A percentile compares a stretch with the other conserved stretches of the same genome.
Evolutionary conservation across 2,797 vertebrate genomes (phyloP).

Genomic region (Eulemur rubriventer): DNA sequence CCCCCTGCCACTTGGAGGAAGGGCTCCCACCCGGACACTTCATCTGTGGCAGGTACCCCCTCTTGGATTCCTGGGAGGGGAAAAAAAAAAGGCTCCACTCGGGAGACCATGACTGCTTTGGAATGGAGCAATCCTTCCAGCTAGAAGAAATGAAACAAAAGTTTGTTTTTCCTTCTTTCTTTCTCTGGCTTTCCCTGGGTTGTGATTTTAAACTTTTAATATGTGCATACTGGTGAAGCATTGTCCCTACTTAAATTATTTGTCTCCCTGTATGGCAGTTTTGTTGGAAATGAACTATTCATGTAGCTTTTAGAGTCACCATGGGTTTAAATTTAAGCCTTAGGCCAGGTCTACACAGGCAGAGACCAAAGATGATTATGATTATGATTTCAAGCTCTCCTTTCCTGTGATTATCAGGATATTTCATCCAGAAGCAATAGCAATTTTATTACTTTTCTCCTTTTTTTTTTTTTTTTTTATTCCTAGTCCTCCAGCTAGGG

Average conservation of each 20-base stretch:
- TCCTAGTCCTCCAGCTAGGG: background rate
- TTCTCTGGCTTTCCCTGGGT: constrained; percentile 42
- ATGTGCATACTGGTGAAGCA: constrained; percentile 29
- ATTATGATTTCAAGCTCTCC: background rate
- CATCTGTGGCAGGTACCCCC: background rate
- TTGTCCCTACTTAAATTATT: constrained; percentile 57
- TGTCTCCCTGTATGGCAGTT: constrained; percentile 63
- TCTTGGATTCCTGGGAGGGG: background rate
- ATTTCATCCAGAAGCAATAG: constrained; percentile 40
- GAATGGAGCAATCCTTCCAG: background rate
- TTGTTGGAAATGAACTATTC: constrained; percentile 60
- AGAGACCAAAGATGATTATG: constrained; percentile 16
- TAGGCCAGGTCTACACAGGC: constrained; percentile 32
- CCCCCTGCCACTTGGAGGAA: background rate
- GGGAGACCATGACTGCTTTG: background rate
- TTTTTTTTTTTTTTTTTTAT: background rate
- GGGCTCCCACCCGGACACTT: background rate
- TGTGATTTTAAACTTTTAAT: constrained; percentile 63
- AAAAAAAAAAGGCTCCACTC: background rate
- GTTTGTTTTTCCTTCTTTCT: constrained; percentile 29
- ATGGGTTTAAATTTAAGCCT: constrained; percentile 29
- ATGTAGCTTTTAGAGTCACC: constrained; percentile 21
- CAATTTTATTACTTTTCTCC: constrained; percentile 42
- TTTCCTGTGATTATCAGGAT: constrained; percentile 4
- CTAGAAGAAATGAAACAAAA: background rate